Evolutionary conservation across 2,113 vertebrate species (phyloP), one percentile per base, ranked within the genome.

Genomic region (Scytalopus superciliaris): DNA sequence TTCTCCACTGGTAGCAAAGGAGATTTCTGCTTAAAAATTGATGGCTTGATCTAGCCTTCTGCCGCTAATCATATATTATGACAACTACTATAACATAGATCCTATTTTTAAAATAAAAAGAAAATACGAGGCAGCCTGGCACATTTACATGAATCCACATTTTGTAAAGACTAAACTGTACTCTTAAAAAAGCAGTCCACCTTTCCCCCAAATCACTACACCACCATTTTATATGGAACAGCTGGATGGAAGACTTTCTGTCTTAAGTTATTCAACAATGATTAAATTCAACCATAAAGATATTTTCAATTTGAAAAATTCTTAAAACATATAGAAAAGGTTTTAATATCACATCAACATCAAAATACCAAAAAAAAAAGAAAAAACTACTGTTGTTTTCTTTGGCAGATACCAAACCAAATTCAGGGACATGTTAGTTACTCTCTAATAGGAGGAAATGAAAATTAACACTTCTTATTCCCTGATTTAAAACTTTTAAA

Each of bases 11-110:
- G 42, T 45, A 88, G 90, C n/a, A 60, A 92, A 86, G 63, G 82
- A 53, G 47, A 84, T 68, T 50, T 75, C 76, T 94, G 60, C 79
- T 97, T 90, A 96, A 96, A 97, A 94, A 96, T 76, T 84, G 83
- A 96, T 90, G 56, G 66, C 88, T 93, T 78, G 75, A 72, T 90
- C n/a, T 68, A 74, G 67, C 80, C 47, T 90, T 95, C 88, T 92
- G 69, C 76, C 94, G 62, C 62, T 92, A 57, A 91, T 87, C 87
- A 90, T 82, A 42, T 45, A 90, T 57, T 89, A 87, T 81, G 81
- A 87, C 84, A 45, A 64, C 53, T 89, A 74, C 37, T 75, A 45
- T 25, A 95, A 76, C 12, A 14, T 35, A 87, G 73, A 74, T 64
- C 86, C 64, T 78, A 30, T 45, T 90, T 95, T 84, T 49, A 62